Percentiles rank a stretch among this genome's conserved stretches.
Evolutionary conservation across 2,797 vertebrate genomes (phyloP).

Genomic region (Eurystomus glaucurus): DNA sequence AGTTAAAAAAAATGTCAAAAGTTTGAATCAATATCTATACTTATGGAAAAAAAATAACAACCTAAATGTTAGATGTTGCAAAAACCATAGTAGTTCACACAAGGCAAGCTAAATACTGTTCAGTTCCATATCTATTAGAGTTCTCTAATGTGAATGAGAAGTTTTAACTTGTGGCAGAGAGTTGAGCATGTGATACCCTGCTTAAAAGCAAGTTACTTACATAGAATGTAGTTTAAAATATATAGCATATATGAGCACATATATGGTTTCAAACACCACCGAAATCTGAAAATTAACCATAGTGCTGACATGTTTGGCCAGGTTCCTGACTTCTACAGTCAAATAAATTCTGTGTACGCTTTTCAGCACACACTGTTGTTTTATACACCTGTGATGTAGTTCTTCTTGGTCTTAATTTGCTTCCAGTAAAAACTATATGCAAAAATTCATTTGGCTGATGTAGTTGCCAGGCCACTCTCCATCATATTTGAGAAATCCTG

Average conservation of each 20-base stretch:
- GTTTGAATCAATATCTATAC: neutral
- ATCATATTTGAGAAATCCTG: too few relatives aligned
- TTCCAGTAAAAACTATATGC: constrained; percentile 24
- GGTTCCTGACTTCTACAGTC: neutral
- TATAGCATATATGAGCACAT: neutral
- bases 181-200: neutral
- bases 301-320: neutral
- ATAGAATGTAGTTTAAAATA: neutral
- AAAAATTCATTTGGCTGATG: neutral
- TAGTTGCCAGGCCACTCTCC: too few relatives aligned
- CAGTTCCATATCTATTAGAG: neutral
- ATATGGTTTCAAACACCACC: neutral
- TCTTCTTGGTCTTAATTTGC: neutral
- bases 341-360: neutral
- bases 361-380: neutral
- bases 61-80: neutral
- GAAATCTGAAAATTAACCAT: neutral
- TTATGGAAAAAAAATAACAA: neutral
- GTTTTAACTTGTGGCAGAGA: neutral
- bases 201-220: neutral
- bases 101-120: neutral
- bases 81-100: neutral
- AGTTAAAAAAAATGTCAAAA: neutral
- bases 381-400: neutral
- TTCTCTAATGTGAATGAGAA: neutral